Evolutionary conservation across 2,888 invertebrate species (phyloP).

Genomic region (Vesta saturnalis): DNA sequence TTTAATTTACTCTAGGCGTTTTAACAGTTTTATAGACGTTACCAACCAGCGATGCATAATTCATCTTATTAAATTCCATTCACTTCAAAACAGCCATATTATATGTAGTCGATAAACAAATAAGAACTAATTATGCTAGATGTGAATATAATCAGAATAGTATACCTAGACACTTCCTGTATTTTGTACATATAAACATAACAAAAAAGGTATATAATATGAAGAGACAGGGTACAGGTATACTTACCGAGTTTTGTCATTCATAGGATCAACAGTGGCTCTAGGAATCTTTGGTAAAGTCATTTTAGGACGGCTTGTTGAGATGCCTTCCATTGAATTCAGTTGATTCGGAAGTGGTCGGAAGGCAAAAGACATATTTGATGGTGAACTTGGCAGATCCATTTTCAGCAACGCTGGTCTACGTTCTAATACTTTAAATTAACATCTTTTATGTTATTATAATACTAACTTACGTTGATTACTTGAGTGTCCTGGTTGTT

Average conservation of each 20-base stretch:
- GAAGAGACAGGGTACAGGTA: too few species aligned
- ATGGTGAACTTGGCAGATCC: conserved; percentile 41
- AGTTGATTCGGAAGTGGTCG: conserved; percentile 50
- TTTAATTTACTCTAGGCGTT: too few species aligned
- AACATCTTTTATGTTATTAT: background rate
- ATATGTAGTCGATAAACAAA: too few species aligned
- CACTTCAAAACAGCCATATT: too few species aligned
- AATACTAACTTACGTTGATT: conserved; percentile 65
- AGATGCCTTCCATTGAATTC: conserved; percentile 39
- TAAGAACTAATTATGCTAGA: too few species aligned
- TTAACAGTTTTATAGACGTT: too few species aligned
- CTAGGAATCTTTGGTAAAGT: conserved; percentile 55
- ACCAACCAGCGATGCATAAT: too few species aligned
- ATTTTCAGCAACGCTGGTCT: conserved; percentile 35
- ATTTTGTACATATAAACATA: too few species aligned
- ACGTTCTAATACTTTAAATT: conserved; percentile 26
- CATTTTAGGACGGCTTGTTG: conserved; percentile 57
- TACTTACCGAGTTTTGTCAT: conserved; percentile 56
- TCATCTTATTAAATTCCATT: too few species aligned
- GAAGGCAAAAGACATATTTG: conserved; percentile 49
- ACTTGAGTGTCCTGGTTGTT: conserved; percentile 76
- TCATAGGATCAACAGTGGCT: conserved; percentile 53
- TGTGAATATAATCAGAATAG: too few species aligned
- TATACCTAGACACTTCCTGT: too few species aligned
- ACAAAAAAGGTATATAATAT: too few species aligned